Percentiles rank a stretch among this genome's conserved stretches.
Evolutionary conservation across 2,113 vertebrate species (phyloP).

Genomic region (Lota lota): DNA sequence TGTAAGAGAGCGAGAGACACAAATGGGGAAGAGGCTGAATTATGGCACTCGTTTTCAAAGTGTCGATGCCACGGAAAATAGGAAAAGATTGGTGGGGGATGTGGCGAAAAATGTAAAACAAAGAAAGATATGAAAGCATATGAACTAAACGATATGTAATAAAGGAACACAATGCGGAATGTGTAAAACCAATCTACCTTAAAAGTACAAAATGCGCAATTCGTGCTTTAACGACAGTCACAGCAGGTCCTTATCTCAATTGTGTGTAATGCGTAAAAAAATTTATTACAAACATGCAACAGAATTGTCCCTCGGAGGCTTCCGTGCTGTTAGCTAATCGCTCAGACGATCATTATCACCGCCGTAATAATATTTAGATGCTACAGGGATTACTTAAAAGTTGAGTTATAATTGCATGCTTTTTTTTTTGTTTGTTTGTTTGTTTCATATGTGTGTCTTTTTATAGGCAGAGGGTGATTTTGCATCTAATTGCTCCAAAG

Average conservation of each 20-base stretch:
- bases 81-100: conserved; percentile 11
- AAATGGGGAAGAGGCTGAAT: conserved; percentile 74
- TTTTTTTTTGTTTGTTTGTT: conserved; percentile 51
- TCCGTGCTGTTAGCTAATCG: conserved; percentile 64
- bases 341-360: conserved; percentile 68
- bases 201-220: conserved; percentile 40
- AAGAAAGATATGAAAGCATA: conserved; percentile 21
- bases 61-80: conserved; percentile 47
- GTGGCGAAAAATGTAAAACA: conserved; percentile 26
- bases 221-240: conserved; percentile 57
- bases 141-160: conserved; percentile 21
- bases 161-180: conserved; percentile 22
- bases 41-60: conserved; percentile 84
- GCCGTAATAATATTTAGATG: conserved; percentile 73
- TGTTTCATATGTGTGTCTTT: conserved; percentile 14
- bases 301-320: conserved; percentile 68
- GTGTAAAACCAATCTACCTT: conserved; percentile 17
- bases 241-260: conserved; percentile 67
- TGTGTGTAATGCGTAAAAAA: conserved; percentile 64
- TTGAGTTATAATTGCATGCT: conserved; percentile 73
- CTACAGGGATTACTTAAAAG: conserved; percentile 77
- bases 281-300: conserved; percentile 68
- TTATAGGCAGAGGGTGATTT: conserved; percentile 64
- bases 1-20: conserved; percentile 25
- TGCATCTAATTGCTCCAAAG: conserved; percentile 78